These are phyloP conservation scores for Oreochromis tanganicae DNA, from an alignment of 2,113 vertebrate genomes.

Conservation along the genomic window DNA sequence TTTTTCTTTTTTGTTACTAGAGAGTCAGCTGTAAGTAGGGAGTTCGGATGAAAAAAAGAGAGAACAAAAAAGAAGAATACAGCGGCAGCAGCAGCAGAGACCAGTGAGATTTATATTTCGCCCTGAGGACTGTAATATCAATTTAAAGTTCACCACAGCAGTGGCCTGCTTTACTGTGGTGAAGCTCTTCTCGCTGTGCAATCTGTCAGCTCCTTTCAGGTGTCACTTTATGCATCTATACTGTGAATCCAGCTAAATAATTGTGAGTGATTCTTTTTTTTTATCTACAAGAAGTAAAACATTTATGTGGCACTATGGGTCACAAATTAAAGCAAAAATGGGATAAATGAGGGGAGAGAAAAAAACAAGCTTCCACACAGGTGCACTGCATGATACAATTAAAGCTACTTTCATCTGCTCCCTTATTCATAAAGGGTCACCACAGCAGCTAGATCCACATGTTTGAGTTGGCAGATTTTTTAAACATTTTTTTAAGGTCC, in stretches of 20 bases:
- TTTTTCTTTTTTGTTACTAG: background rate
- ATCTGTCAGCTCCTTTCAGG: background rate
- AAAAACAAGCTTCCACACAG: background rate
- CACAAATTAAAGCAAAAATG: background rate
- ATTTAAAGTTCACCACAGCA: constrained; percentile 27
- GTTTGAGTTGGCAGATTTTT: background rate
- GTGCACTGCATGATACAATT: background rate
- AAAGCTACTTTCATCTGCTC: background rate
- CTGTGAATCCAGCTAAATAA: background rate
- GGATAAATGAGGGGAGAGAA: background rate
- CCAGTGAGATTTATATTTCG: constrained; percentile 17
- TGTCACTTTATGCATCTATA: background rate
- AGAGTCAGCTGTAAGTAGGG: constrained; percentile 12
- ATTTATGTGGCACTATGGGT: background rate
- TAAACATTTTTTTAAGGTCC: background rate
- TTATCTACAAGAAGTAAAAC: background rate
- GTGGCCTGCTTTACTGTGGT: background rate
- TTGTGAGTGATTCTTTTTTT: background rate
- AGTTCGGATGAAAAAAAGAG: background rate
- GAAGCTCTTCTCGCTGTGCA: background rate
- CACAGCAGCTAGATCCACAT: background rate
- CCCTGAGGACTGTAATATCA: constrained; percentile 32
- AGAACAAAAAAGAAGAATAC: background rate
- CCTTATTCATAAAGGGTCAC: background rate
- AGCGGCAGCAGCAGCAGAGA: background rate